Percentiles rank a stretch among this genome's conserved stretches.
Evolutionary conservation across 2,113 vertebrate species (phyloP).

Genomic region (Nycticorax nycticorax): DNA sequence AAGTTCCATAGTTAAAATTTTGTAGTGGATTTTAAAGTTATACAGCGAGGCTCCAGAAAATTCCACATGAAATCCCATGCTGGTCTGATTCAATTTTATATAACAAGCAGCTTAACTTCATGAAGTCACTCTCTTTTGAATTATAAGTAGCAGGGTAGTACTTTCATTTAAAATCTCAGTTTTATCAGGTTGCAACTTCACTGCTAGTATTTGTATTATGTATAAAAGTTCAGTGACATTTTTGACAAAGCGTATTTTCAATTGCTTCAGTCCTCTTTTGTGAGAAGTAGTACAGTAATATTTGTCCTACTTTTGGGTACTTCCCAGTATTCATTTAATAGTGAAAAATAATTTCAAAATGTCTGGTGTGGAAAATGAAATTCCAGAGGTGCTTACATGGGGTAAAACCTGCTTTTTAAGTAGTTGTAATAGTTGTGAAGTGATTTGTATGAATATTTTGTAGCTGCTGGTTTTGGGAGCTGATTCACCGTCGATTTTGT

Average conservation of each 20-base stretch:
- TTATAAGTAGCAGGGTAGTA: conserved; percentile 23
- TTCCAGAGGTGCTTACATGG: not conserved
- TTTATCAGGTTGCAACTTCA: conserved; percentile 13
- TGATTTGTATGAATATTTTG: not conserved
- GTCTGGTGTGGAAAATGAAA: not conserved
- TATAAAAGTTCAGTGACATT: conserved; percentile 5
- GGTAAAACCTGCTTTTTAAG: not conserved
- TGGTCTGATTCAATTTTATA: not conserved
- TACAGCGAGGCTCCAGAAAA: not conserved
- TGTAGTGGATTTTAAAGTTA: not conserved
- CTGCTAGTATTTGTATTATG: conserved; percentile 10
- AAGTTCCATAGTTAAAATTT: not conserved
- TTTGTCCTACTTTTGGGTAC: conserved; percentile 23
- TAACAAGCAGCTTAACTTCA: conserved; percentile 24
- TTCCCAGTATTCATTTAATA: not conserved
- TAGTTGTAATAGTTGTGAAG: not conserved
- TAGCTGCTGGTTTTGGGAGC: not conserved
- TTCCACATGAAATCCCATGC: not conserved
- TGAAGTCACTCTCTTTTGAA: not conserved
- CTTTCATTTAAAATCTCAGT: conserved; percentile 27
- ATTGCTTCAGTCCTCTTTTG: not conserved
- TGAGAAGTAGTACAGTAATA: not conserved
- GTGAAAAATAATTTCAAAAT: not conserved
- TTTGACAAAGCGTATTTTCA: not conserved
- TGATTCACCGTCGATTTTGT: not conserved